These are phyloP conservation scores for Campopleginae sp. DNA, from an alignment of 2,888 invertebrate species.

Conservation along the genomic window DNA sequence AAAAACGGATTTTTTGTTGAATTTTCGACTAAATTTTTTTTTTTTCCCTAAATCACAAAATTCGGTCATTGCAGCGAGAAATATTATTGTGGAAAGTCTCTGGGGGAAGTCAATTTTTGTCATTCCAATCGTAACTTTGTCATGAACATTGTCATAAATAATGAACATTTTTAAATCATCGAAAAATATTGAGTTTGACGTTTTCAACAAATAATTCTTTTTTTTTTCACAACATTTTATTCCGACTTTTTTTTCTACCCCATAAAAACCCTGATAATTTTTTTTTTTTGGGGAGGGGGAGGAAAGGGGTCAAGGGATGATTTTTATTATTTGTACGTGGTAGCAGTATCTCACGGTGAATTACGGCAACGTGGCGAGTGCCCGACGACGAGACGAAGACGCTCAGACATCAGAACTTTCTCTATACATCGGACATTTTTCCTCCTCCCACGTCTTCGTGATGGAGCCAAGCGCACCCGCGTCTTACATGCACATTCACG, in stretches of 20 bases:
- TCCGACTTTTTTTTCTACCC: too few species aligned
- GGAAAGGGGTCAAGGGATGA: slow-evolving; percentile 7
- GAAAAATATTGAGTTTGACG: background rate
- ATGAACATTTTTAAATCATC: too few species aligned
- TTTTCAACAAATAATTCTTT: too few species aligned
- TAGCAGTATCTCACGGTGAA: slow-evolving; percentile 39
- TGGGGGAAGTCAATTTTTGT: too few species aligned
- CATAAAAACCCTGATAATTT: background rate
- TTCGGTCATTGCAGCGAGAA: too few species aligned
- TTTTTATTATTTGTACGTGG: slow-evolving; percentile 23
- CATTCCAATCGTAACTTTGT: too few species aligned
- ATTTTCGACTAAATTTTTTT: too few species aligned
- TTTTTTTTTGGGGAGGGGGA: background rate
- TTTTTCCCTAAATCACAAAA: too few species aligned
- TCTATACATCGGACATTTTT: slow-evolving; percentile 78
- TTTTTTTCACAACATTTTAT: background rate
- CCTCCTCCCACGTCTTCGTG: slow-evolving; percentile 27
- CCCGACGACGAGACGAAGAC: slow-evolving; percentile 53
- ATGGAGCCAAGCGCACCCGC: slow-evolving; percentile 52
- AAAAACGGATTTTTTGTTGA: too few species aligned
- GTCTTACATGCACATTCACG: slow-evolving; percentile 42
- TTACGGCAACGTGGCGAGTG: slow-evolving; percentile 50
- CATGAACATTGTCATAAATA: too few species aligned
- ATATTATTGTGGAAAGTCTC: too few species aligned
- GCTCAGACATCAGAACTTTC: slow-evolving; percentile 81